Conservation (phyloP, 2,113 vertebrate genomes). For the Sebastes fasciatus region DNA sequence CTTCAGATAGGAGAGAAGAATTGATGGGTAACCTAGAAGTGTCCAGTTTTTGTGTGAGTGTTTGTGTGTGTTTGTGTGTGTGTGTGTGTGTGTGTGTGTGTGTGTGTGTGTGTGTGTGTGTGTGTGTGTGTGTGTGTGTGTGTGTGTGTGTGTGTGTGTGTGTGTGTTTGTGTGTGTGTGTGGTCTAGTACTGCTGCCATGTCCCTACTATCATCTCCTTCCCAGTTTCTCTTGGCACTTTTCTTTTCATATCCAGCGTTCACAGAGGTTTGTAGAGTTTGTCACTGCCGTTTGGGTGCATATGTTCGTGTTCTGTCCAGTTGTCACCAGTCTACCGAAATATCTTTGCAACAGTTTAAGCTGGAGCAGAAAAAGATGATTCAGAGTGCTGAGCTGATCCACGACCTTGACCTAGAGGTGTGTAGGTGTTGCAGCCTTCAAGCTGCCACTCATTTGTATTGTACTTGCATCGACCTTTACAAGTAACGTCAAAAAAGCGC, state of each 20-base stretch:
- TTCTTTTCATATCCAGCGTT: slow-evolving; percentile 1
- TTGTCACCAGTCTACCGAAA: slow-evolving; percentile 14
- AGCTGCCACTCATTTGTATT: slow-evolving; percentile 7
- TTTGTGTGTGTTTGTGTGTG: slow-evolving; percentile 2
- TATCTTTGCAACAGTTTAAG: slow-evolving; percentile 10
- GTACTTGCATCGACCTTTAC: not conserved
- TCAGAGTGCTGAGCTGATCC: not conserved
- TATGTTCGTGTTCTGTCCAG: slow-evolving; percentile 4
- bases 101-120: slow-evolving; percentile 9
- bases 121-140: slow-evolving; percentile 1
- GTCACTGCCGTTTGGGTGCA: slow-evolving; percentile 9
- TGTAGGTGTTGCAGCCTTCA: slow-evolving; percentile 1
- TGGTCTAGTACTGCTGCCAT: slow-evolving; percentile 2
- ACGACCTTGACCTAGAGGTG: slow-evolving; percentile 26
- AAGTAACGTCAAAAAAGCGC: slow-evolving; percentile 1
- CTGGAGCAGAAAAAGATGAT: not conserved
- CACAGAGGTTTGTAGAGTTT: slow-evolving; percentile 20
- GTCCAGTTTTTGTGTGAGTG: slow-evolving; percentile 10
- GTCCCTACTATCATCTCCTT: slow-evolving; percentile 5
- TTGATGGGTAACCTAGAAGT: slow-evolving; percentile 51
- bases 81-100: slow-evolving; percentile 6
- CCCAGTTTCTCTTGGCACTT: slow-evolving; percentile 16
- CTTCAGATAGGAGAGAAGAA: slow-evolving; percentile 49
- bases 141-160: not conserved
- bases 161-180: slow-evolving; percentile 1